Base-by-base conservation (phyloP, 2,888 invertebrate species). In the Synanthedon tipuliformis region DNA sequence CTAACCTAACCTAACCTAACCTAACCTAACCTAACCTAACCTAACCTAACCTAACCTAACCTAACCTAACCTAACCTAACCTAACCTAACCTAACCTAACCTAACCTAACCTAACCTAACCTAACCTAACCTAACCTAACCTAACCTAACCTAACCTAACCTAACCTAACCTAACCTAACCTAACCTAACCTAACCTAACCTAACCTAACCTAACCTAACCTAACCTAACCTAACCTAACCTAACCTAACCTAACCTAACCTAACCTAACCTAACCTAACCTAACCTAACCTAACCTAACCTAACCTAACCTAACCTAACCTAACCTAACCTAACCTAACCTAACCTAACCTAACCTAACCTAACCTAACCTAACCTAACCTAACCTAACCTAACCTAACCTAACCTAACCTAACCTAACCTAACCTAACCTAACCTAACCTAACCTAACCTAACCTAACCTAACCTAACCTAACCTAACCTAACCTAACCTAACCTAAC, bases 341-440 rank as follows among this genome's bases (percentile, higher is more conserved):
- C 54, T 54, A 54, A 54, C 54, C 54, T 54, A 54, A 54, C 54
- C 54, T 54, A 54, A 54, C 54, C 54, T 54, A 54, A 54, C 54
- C 54, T 54, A 54, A 57, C 57, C 57, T 57, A 57, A 57, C 57
- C 55, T 54, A 57, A 52, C 57, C 53, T 54, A 57, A 55, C 57
- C 55, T 55, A 57, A 55, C 57, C 52, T 55, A 57, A 55, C 57
- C 55, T 55, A 57, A 55, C 57, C 55, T 55, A 57, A 56, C 56
- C 56, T 56, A 56, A 56, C 56, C 56, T 56, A 55, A 57, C 55
- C 54, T 53, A 55, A 57, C 55, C 57, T 57, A 57, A 57, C 57
- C 57, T 55, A 57, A 57, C 57, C 57, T 57, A 57, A 57, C 55
- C 55, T 57, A 57, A 57, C 57, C 55, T 54, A 53, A 55, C 57